These are phyloP conservation scores for Molossus molossus DNA, from an alignment of 2,797 vertebrate genomes.

Conservation along the genomic window DNA sequence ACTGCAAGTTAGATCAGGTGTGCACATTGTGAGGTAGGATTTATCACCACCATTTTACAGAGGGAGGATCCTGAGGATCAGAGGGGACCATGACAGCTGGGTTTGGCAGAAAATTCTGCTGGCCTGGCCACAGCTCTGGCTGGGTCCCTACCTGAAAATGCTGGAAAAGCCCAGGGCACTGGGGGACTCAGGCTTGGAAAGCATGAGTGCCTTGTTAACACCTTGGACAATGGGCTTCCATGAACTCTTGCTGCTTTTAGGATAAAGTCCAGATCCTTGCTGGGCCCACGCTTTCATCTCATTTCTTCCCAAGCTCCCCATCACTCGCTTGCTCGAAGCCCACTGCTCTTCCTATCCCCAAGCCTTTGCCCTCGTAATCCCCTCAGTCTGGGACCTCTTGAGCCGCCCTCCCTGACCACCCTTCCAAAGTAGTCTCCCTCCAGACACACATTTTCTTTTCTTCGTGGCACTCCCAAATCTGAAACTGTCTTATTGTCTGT, in stretches of 20 bases:
- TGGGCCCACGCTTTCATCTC: background rate
- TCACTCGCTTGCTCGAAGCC: background rate
- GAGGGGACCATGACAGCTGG: background rate
- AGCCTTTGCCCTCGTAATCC: accelerated
- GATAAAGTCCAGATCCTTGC: background rate
- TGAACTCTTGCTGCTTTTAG: background rate
- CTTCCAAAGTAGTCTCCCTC: background rate
- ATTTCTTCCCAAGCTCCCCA: background rate
- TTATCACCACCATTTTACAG: background rate
- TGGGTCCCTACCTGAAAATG: background rate
- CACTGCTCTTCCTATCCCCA: background rate
- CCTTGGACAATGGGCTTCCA: background rate
- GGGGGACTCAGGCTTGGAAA: no score
- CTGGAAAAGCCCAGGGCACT: background rate
- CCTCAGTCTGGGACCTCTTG: background rate
- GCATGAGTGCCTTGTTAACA: background rate
- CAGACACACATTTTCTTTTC: background rate
- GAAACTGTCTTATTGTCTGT: background rate
- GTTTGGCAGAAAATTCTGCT: background rate
- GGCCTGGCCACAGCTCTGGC: background rate
- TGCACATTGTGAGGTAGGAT: background rate
- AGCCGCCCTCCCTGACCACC: background rate
- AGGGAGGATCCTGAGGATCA: background rate
- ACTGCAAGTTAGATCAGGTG: background rate
- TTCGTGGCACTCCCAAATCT: background rate